Percentiles rank a stretch among this genome's conserved stretches.
phyloP scores from a whole-genome alignment of 2,113 vertebrate genomes.

The Tenebrosternarchus preto region DNA sequence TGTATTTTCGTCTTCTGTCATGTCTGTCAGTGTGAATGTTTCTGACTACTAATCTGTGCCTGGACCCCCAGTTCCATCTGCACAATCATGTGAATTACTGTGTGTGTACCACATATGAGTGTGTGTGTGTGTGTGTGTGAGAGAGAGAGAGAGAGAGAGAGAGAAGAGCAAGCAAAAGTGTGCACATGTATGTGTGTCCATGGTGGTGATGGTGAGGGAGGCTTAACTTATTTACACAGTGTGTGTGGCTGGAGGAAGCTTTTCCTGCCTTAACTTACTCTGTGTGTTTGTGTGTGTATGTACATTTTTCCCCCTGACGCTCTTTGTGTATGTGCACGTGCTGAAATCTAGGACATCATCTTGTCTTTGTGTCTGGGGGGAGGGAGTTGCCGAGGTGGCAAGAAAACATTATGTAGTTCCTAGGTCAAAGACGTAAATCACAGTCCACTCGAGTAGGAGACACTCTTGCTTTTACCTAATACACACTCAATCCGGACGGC shows the following conservation, averaged over 20 bases:
- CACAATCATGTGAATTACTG: neutral
- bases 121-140: neutral
- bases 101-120: neutral
- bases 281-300: slow-evolving; percentile 12
- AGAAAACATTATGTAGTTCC: neutral
- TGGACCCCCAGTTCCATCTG: neutral
- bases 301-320: neutral
- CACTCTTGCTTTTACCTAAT: slow-evolving; percentile 16
- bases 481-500: no score
- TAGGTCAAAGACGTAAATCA: slow-evolving; percentile 41
- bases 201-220: slow-evolving; percentile 15
- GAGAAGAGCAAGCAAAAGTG: neutral
- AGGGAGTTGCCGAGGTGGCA: slow-evolving; percentile 49
- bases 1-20: no score
- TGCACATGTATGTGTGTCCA: neutral
- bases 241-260: neutral
- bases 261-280: neutral
- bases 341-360: slow-evolving; percentile 73
- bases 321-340: slow-evolving; percentile 57
- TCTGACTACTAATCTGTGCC: neutral
- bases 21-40: neutral
- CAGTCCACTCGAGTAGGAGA: slow-evolving; percentile 41
- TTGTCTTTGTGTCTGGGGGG: slow-evolving; percentile 70
- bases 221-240: neutral
- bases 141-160: neutral